Base-by-base conservation (phyloP, 2,113 vertebrate species). In the Plotosus lineatus region DNA sequence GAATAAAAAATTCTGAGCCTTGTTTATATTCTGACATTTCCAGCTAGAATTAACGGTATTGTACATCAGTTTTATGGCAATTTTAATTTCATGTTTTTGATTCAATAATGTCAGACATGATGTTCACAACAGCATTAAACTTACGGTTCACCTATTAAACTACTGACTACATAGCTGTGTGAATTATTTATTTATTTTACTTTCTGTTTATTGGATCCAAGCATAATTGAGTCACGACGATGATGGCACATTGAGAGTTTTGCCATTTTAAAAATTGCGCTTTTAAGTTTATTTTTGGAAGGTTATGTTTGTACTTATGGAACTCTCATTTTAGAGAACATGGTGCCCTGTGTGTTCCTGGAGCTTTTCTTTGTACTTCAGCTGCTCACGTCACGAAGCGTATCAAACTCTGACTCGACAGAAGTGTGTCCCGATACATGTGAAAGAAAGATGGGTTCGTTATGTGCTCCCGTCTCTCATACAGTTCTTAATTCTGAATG, bases 331-430 rank as follows among this genome's bases (percentile, higher is more conserved):
- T 83, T 89, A 99, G 98, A 96, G 91, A 98, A 99, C 87, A 85
- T 98, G 6, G 97, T 99, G 82, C 97, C 98, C 78, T 99, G 96
- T 88, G 94, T 99, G 86, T 97, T 99, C 85, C 84, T 98, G 93
- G 98, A 99, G 93, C 93, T 99, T 42, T 99, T 97, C 92, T 98
- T 99, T 87, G 92, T 97, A 85, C 92, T 98, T 87, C 98, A 99
- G 86, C 88, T 99, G 77, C 91, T 99, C 68, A 98, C 97, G 3
- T 96, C 94, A 84, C 93, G 91, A 78, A 94, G 93, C 2, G 83
- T 87, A 51, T 76, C 85, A 56, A 58, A 69, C 80, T 82, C 85
- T 2, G 85, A 89, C 48, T 42, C 33, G 31, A 53, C 68, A 0
- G 89, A 87, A 4, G 86, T 87, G 9, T 84, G 86, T 58, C 79